A percentile compares a stretch with the other conserved stretches of the same genome.
phyloP scores from a whole-genome alignment of 2,113 vertebrate species.

The Pelecanoides urinatrix region DNA sequence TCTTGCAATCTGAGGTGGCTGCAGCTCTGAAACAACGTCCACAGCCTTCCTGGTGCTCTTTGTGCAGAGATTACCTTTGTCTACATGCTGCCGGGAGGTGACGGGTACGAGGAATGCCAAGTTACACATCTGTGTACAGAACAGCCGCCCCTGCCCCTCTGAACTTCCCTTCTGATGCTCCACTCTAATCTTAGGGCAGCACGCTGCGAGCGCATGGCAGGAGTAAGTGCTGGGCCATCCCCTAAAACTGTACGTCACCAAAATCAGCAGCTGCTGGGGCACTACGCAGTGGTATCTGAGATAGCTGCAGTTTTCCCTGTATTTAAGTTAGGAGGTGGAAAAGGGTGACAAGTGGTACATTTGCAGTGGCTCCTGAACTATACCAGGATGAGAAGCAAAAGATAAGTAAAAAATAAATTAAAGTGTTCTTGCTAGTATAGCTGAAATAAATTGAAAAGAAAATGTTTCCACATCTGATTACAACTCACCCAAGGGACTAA shows the following conservation, averaged over 20 bases:
- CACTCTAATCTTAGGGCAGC: rapidly evolving
- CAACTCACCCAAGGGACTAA: background rate
- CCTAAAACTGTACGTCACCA: rapidly evolving
- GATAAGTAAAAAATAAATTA: background rate
- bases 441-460: background rate
- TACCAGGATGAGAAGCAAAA: background rate
- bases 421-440: background rate
- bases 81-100: background rate
- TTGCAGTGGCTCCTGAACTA: background rate
- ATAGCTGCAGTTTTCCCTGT: background rate
- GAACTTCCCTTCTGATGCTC: too few species aligned
- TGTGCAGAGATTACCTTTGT: too few species aligned
- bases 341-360: too few species aligned
- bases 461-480: background rate
- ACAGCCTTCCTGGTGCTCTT: background rate
- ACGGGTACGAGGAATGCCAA: rapidly evolving
- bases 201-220: too few species aligned
- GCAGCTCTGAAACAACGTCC: background rate
- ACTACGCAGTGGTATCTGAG: rapidly evolving
- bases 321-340: background rate
- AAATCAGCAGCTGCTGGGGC: background rate
- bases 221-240: background rate
- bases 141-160: background rate
- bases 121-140: background rate
- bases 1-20: background rate